These are phyloP conservation scores for Hypolimnas misippus DNA, from an alignment of 2,888 invertebrate species.

Conservation along the genomic window DNA sequence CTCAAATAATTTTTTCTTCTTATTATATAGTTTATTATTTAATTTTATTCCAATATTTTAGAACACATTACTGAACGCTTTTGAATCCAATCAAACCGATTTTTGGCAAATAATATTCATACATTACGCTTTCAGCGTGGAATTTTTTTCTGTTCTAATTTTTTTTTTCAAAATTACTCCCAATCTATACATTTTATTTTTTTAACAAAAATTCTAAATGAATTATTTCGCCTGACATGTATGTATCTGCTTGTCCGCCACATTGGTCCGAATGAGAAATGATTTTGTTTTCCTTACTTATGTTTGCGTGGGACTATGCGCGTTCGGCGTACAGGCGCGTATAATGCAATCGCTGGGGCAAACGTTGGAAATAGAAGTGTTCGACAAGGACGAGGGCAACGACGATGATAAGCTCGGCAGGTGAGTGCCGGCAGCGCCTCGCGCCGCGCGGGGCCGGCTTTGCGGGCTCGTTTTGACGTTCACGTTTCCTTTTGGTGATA, in stretches of 20 bases:
- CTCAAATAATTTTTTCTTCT: background rate
- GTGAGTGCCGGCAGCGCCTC: constrained; percentile 82
- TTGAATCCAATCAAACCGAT: background rate
- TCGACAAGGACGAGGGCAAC: constrained; percentile 94
- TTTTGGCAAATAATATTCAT: background rate
- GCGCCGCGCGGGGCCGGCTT: too few species aligned
- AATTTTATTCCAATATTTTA: background rate
- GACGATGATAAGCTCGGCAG: constrained; percentile 95
- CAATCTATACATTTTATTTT: background rate
- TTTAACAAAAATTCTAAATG: background rate
- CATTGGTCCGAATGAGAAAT: constrained; percentile 56
- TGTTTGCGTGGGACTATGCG: constrained; percentile 76
- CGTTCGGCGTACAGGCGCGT: constrained; percentile 77
- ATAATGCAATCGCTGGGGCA: constrained; percentile 88
- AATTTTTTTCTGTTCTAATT: too few species aligned
- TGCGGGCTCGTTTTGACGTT: too few species aligned
- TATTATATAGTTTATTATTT: background rate
- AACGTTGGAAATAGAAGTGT: constrained; percentile 89
- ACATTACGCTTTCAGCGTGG: background rate
- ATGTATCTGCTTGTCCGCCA: background rate
- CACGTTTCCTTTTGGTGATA: too few species aligned
- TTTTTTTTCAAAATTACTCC: background rate
- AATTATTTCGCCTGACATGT: constrained; percentile 1
- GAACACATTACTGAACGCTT: background rate
- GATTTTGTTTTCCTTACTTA: constrained; percentile 78